These are phyloP conservation scores for Labeo catla DNA, from an alignment of 2,113 vertebrate species.

Conservation along the genomic window DNA sequence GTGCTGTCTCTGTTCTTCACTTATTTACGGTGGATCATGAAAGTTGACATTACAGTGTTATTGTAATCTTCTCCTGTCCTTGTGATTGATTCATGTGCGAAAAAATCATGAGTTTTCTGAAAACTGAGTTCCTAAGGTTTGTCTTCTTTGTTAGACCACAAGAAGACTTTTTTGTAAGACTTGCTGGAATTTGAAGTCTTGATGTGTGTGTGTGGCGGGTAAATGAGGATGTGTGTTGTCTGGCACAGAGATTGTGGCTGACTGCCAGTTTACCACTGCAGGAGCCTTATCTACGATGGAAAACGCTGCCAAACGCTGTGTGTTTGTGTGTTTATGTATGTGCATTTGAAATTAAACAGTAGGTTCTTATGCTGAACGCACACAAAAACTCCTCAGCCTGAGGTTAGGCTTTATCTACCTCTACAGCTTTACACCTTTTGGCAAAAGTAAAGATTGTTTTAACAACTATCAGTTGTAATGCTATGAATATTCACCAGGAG, in stretches of 20 bases:
- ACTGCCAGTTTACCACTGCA: slow-evolving; percentile 38
- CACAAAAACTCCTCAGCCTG: slow-evolving; percentile 1
- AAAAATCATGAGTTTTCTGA: not conserved
- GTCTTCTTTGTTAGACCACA: not conserved
- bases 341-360: slow-evolving; percentile 44
- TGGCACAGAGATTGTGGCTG: slow-evolving; percentile 32
- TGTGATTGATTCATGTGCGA: not conserved
- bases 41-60: not conserved
- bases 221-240: slow-evolving; percentile 31
- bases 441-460: slow-evolving; percentile 1
- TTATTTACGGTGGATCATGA: not conserved
- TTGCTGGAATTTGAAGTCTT: slow-evolving; percentile 25
- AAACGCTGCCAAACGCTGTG: not conserved
- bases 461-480: not conserved
- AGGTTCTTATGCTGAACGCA: slow-evolving; percentile 29
- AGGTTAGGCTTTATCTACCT: slow-evolving; percentile 29
- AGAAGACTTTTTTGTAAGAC: not conserved
- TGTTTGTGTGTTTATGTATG: slow-evolving; percentile 8
- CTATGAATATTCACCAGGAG: not conserved
- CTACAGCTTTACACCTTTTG: slow-evolving; percentile 31
- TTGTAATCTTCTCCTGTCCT: not conserved
- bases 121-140: slow-evolving; percentile 18
- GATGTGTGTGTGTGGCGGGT: slow-evolving; percentile 28
- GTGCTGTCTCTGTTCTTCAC: not conserved
- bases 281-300: slow-evolving; percentile 43